Evolutionary conservation across 2,888 invertebrate genomes (phyloP).

Genomic region (Alcis repandata): DNA sequence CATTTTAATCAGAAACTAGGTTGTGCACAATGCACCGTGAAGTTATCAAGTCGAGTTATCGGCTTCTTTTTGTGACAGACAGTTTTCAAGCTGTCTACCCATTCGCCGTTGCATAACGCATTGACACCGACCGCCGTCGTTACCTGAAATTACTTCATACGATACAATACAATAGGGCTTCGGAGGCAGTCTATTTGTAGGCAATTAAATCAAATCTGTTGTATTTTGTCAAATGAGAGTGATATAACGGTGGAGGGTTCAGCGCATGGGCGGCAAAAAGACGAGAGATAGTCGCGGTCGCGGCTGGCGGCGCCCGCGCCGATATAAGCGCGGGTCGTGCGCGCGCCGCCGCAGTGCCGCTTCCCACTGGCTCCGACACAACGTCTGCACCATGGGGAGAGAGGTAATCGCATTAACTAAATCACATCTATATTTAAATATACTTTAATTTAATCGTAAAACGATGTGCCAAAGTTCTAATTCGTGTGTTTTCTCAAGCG

Average conservation of each 20-base stretch:
- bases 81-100: slow-evolving; percentile 47
- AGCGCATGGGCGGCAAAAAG: slow-evolving; percentile 54
- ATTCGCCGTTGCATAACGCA: slow-evolving; percentile 56
- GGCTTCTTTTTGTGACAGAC: slow-evolving; percentile 46
- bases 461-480: not conserved
- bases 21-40: slow-evolving; percentile 45
- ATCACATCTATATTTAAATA: not conserved
- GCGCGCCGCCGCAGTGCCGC: slow-evolving; percentile 74
- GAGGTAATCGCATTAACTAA: slow-evolving; percentile 65
- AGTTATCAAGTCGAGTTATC: slow-evolving; percentile 34
- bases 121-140: slow-evolving; percentile 51
- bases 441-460: not conserved
- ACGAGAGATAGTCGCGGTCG: slow-evolving; percentile 45
- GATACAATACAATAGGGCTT: slow-evolving; percentile 36
- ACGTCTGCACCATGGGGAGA: slow-evolving; percentile 75
- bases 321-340: slow-evolving; percentile 71
- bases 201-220: slow-evolving; percentile 53
- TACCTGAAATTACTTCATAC: slow-evolving; percentile 42
- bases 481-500: slow-evolving; percentile 34
- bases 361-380: slow-evolving; percentile 67
- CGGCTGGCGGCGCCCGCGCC: slow-evolving; percentile 56
- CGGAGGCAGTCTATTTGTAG: slow-evolving; percentile 60
- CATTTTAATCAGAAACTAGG: slow-evolving; percentile 1
- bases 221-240: slow-evolving; percentile 50
- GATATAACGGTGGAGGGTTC: slow-evolving; percentile 64